Base-by-base conservation (phyloP, 2,888 invertebrate species). In the Himalopsyche anomala region DNA sequence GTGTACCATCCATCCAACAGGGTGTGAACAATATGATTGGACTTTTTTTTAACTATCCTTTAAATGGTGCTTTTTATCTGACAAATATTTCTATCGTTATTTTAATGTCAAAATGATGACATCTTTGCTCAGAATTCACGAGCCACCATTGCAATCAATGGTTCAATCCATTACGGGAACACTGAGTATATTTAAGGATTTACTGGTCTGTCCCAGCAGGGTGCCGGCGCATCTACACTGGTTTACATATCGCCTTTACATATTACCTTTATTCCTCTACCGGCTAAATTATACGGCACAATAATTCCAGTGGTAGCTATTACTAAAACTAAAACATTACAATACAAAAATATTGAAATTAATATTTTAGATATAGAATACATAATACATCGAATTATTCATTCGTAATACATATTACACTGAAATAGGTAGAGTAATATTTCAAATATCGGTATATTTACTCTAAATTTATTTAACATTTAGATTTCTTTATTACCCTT, bases 181-280 rank as follows among this genome's bases (percentile, higher is more conserved):
- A 74, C 74, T 74, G 74, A 74, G 74, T 74, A 74, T 74, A 74
- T 74, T 74, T 74, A 36, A 62, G 84, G 54, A 83, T 80, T 79
- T 56, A 85, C 86, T 62, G 81, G 74, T 83, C 69, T 62, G 51
- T 54, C 86, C 6, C 86, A 82, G 83, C 86, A 69, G 86, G 86
- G 69, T 45, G 38, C 85, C 54, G 82, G 69, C 54, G 85, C 80
- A 85, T 82, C 83, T 80, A 80, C 82, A 80, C 83, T 82, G 83
- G 82, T 85, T 85, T 82, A 82, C 85, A 85, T 85, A 85, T 85
- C 82, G 82, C 80, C 82, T 82, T 85, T 82, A 82, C 85, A 85
- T 85, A 85, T 85, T 74, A 74, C 80, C 85, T 82, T 85, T 81
- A 85, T 85, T 69, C 82, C 51, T 51, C 62, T 80, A 85, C 85